phyloP scores from a whole-genome alignment of 2,888 invertebrate genomes.

The Caenorhabditis uteleia region DNA sequence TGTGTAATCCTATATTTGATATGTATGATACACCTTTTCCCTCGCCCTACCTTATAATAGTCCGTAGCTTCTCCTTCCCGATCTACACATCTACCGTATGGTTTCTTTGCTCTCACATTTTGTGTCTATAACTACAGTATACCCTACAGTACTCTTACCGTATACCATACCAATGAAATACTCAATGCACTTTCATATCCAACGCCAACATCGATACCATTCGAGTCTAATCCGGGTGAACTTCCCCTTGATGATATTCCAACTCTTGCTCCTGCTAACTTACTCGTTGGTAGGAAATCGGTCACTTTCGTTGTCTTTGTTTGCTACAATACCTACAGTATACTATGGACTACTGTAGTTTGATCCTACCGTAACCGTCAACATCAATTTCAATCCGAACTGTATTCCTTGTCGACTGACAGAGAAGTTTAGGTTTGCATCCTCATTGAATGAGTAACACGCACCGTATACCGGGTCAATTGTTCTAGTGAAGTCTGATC shows the following conservation, averaged over 20 bases:
- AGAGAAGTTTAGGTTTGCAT: slow-evolving; percentile 30
- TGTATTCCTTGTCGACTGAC: slow-evolving; percentile 47
- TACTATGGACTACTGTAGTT: no score
- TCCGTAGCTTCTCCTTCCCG: slow-evolving; percentile 23
- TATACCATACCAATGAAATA: slow-evolving; percentile 14
- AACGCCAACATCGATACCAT: slow-evolving; percentile 47
- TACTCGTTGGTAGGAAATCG: slow-evolving; percentile 44
- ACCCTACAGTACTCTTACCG: no score
- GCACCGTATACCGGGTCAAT: slow-evolving; percentile 51
- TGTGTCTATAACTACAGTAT: slow-evolving; percentile 19
- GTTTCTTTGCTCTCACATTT: slow-evolving; percentile 35
- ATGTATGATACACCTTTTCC: not conserved
- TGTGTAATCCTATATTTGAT: slow-evolving; percentile 39
- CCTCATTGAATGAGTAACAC: slow-evolving; percentile 51
- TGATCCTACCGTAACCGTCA: slow-evolving; percentile 37
- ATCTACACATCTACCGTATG: slow-evolving; percentile 44
- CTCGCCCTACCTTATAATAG: slow-evolving; percentile 23
- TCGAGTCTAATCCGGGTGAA: slow-evolving; percentile 36
- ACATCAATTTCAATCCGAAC: slow-evolving; percentile 45
- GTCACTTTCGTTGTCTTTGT: slow-evolving; percentile 12
- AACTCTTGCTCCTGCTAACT: slow-evolving; percentile 37
- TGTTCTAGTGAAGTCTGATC: slow-evolving; percentile 40
- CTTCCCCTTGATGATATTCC: slow-evolving; percentile 25
- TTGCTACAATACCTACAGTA: slow-evolving; percentile 39
- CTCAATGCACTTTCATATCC: slow-evolving; percentile 50